Base-by-base conservation (phyloP, 2,888 invertebrate genomes). In the Tricholauxania praeusta region DNA sequence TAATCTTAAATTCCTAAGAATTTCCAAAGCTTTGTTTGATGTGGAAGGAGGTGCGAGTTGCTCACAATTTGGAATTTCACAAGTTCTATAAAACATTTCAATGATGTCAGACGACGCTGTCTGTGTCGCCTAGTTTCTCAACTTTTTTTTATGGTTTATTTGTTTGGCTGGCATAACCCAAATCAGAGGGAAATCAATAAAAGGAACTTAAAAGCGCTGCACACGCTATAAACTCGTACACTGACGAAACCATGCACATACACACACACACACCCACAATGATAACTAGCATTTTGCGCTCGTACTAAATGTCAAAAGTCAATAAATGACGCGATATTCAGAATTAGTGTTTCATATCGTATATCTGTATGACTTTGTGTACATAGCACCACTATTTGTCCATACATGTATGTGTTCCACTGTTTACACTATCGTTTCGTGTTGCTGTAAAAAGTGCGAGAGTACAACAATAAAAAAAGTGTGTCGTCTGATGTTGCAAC, bases 171-270 rank as follows among this genome's bases (percentile, higher is more conserved):
- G 68, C 59, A 22, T 63, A 53, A 53, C 63, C 63, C 22, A 32
- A 52, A 62, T 62, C 55, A 12, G 8, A 53, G 28, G 28, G 72
- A 76, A 81, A 81, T 81, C 81, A 80, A 82, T 82, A 49, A 64
- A 65, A 57, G 52, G 49, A 59, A 28, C 59, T 22, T 65, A 17
- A 51, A 69, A n/a, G n/a, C 49, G 28, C 39, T 39, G 39, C 39
- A 10, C 39, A 39, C 39, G 39, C 39, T 39, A 52, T n/a, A 8
- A 4, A 47, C 55, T 55, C 8, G 15, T 47, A 39, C n/a, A 2
- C 15, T 17, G 8, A 32, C 28, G 22, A 3, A 60, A 22, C 22
- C 32, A 3, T 12, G 15, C 14, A 60, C 8, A 19, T 19, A 39
- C n/a, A 60, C 12, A 32, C 14, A 32, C 28, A 59, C 28, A 62